Percentiles rank a stretch among this genome's conserved stretches.
phyloP scores from a whole-genome alignment of 2,888 invertebrate genomes.

The Ochropleura leucogaster region DNA sequence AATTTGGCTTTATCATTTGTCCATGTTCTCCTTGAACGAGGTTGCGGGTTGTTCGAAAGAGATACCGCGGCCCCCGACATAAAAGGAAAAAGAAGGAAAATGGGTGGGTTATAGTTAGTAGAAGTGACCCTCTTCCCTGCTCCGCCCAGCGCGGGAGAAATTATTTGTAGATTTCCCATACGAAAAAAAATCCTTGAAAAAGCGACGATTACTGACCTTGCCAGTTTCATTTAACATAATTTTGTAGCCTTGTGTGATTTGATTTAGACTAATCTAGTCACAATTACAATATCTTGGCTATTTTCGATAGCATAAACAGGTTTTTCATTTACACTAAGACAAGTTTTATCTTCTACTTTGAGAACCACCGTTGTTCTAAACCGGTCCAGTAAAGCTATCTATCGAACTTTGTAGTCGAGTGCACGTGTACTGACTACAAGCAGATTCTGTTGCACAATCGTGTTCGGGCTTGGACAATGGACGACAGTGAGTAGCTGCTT shows the following conservation, averaged over 20 bases:
- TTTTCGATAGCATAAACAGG: not conserved
- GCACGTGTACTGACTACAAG: slow-evolving; percentile 48
- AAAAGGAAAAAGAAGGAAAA: too few relatives aligned
- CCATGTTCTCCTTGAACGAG: not conserved
- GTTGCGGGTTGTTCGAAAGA: too few relatives aligned
- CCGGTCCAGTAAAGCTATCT: slow-evolving; percentile 75
- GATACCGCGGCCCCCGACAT: too few relatives aligned
- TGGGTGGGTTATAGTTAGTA: too few relatives aligned
- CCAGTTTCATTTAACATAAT: not conserved
- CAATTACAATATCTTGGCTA: not conserved
- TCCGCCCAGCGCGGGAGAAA: too few relatives aligned
- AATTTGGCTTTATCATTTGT: not conserved
- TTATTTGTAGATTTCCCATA: too few relatives aligned
- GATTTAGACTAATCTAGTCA: not conserved
- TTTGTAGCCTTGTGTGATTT: too few relatives aligned
- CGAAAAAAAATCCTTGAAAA: not conserved
- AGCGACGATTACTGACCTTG: not conserved
- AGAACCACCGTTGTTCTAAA: slow-evolving; percentile 64
- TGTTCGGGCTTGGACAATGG: slow-evolving; percentile 51
- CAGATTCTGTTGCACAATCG: slow-evolving; percentile 50
- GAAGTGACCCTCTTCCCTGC: too few relatives aligned
- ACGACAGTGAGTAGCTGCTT: slow-evolving; percentile 19
- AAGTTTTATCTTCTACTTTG: slow-evolving; percentile 17
- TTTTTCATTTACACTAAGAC: not conserved
- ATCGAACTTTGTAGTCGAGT: slow-evolving; percentile 53